Evolutionary conservation across 2,888 invertebrate genomes (phyloP), one percentile per base, ranked within the genome.

Genomic region (Macrosiphum euphorbiae): DNA sequence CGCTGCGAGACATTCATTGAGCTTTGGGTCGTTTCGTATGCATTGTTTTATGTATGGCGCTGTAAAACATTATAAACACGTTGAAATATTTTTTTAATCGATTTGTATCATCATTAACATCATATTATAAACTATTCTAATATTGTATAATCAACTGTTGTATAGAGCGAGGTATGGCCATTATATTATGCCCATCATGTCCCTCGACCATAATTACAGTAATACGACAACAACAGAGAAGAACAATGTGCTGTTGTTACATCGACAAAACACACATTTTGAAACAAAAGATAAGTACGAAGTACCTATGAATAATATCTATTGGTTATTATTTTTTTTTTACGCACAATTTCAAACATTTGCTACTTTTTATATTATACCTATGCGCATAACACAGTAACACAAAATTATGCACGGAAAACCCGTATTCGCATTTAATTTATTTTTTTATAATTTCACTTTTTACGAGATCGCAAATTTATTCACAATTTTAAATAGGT

Each of bases 41-140:
- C 97, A 97, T 95, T 97, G 97, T 95, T 97, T 97, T 90, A 97
- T 96, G 95, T 97, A 97, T 94, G 96, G 96, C 55, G 97, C 97
- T 97, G 95, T 85, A 96, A 96, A 94, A 95, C 95, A 94, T 94
- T 94, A 86, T 67, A 94, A 91, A 28, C 3, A 55, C 35, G 13
- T 55, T 52, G 35, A 35, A 88, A 55, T 26, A 16, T 47, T 20
- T n/a, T 28, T 58, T 26, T 8, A 58, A 58, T 26, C 26, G 1
- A 58, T 58, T 58, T 58, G 7, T 47, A 87, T 47, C 20, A 52
- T n/a, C 28, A 20, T 50, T 52, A 20, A 55, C 55, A 55, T 55
- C 55, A 20, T 55, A 20, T 55, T 55, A n/a, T 87, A 20, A 52
- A 87, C 16, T 44, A 44, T 0, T 28, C 28, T 28, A 47, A 86